Conservation (phyloP, 2,113 vertebrate genomes). For the Nerophis ophidion region DNA sequence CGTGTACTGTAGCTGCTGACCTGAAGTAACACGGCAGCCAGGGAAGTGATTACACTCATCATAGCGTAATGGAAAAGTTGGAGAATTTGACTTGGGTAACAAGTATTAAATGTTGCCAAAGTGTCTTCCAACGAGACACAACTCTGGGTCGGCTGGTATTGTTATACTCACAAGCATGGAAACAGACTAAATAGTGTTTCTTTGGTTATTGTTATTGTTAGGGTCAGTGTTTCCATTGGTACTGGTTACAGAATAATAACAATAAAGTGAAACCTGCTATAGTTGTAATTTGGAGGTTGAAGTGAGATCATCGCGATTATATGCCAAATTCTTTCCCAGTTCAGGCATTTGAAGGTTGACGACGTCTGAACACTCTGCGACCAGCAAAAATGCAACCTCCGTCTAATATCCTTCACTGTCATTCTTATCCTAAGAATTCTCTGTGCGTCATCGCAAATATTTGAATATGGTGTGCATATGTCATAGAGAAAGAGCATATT, state of each 20-base stretch:
- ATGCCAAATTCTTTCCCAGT: too few relatives aligned
- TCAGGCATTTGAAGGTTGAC: too few relatives aligned
- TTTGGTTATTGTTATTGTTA: background rate
- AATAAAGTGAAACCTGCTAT: background rate
- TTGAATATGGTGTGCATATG: too few relatives aligned
- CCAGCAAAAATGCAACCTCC: too few relatives aligned
- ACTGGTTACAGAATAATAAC: background rate
- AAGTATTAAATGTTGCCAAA: conserved; percentile 11
- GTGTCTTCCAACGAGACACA: conserved; percentile 25
- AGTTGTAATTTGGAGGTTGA: background rate
- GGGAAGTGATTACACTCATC: conserved; percentile 7
- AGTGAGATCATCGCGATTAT: background rate
- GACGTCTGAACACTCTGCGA: too few relatives aligned
- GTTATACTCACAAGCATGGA: conserved; percentile 7
- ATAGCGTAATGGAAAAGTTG: conserved; percentile 20
- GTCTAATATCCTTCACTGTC: too few relatives aligned
- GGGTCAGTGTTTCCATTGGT: background rate
- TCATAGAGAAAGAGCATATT: too few relatives aligned
- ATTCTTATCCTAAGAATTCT: too few relatives aligned
- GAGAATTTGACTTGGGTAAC: conserved; percentile 18
- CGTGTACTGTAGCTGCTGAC: conserved; percentile 23
- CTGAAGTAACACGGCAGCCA: conserved; percentile 13
- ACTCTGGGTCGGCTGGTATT: conserved; percentile 4
- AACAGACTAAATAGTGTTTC: background rate
- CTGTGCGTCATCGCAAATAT: too few relatives aligned